phyloP scores from a whole-genome alignment of 2,113 vertebrate genomes.

The Mirza zaza region DNA sequence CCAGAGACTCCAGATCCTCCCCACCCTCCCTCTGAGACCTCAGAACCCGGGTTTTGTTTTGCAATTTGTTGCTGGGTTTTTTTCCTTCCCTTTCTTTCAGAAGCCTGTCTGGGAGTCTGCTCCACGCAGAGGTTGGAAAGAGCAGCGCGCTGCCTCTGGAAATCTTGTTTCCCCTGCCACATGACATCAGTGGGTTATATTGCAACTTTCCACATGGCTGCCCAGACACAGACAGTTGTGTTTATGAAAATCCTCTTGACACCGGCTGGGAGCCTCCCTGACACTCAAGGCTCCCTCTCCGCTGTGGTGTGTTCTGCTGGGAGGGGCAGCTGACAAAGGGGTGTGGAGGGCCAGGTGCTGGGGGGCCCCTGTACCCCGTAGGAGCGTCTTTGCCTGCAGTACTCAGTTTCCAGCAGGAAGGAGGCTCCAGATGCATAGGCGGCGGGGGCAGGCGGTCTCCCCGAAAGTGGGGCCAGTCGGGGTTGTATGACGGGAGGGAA shows the following conservation, averaged over 20 bases:
- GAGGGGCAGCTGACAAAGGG: constrained; percentile 31
- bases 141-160: not conserved
- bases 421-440: not conserved
- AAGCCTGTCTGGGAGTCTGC: constrained; percentile 28
- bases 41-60: not conserved
- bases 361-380: not conserved
- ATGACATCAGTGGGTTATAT: constrained; percentile 68
- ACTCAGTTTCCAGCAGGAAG: not conserved
- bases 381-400: not conserved
- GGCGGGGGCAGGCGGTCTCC: not conserved
- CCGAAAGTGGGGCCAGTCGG: not conserved
- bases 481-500: not conserved
- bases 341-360: not conserved
- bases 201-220: constrained; percentile 80
- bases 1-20: no score
- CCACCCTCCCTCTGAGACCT: not conserved
- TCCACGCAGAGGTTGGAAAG: not conserved
- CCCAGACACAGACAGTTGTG: constrained; percentile 72
- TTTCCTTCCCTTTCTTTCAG: not conserved
- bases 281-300: constrained; percentile 38
- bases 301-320: constrained; percentile 16
- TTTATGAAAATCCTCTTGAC: constrained; percentile 75
- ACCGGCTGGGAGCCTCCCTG: constrained; percentile 42
- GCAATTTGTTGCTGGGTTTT: not conserved
- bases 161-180: constrained; percentile 58